Conservation (phyloP, 2,888 invertebrate species). For the Hyppa rectilinea region DNA sequence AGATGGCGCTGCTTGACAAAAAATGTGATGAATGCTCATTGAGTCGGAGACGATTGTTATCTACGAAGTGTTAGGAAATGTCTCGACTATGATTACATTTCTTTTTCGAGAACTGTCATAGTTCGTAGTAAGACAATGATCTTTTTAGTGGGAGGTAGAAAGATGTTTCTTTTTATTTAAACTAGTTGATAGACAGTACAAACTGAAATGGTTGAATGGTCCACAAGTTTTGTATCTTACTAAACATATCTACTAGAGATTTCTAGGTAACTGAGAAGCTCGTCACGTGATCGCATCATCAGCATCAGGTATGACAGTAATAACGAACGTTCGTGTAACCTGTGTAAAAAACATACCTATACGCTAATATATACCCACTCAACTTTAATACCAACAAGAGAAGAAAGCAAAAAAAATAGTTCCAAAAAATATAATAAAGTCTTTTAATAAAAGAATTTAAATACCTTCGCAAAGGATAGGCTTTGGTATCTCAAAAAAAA, state of each 20-base stretch:
- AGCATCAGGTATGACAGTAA: too few species aligned
- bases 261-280: background rate
- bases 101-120: slow-evolving; percentile 54
- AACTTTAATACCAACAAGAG: background rate
- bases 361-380: too few species aligned
- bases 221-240: background rate
- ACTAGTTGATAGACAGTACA: background rate
- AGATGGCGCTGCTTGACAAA: slow-evolving; percentile 65
- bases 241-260: background rate
- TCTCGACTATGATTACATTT: slow-evolving; percentile 50
- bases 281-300: background rate
- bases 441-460: too few species aligned
- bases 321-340: background rate
- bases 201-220: background rate
- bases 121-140: slow-evolving; percentile 28
- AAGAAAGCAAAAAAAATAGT: background rate
- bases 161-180: background rate
- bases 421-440: too few species aligned
- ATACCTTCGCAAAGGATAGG: background rate
- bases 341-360: too few species aligned
- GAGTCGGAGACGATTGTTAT: slow-evolving; percentile 66
- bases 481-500: background rate
- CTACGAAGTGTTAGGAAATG: slow-evolving; percentile 64
- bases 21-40: slow-evolving; percentile 71
- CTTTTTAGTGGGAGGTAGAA: slow-evolving; percentile 19